phyloP scores from a whole-genome alignment of 2,888 invertebrate genomes.

The Standfussiana lucernea region DNA sequence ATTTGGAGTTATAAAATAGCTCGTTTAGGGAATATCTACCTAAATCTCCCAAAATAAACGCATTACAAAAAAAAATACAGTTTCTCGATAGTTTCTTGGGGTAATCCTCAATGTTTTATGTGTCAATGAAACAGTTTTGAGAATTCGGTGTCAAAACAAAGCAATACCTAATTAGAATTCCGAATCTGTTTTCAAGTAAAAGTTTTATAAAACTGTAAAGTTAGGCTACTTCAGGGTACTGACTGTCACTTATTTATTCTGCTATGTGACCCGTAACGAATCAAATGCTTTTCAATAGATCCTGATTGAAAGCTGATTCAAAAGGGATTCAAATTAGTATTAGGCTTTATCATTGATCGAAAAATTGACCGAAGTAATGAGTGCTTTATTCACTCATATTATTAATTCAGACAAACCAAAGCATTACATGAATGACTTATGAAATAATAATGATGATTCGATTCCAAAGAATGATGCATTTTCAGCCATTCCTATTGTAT shows the following conservation, averaged over 20 bases:
- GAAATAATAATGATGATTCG: background rate
- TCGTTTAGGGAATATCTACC: too few species aligned
- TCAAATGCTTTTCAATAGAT: constrained; percentile 2
- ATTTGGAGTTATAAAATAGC: background rate
- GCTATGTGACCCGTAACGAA: background rate
- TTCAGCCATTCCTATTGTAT: background rate
- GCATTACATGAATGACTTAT: background rate
- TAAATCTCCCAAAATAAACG: background rate
- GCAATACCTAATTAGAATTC: too few species aligned
- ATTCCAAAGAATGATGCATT: background rate
- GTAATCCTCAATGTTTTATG: too few species aligned
- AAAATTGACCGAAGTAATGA: background rate
- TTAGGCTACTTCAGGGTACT: background rate
- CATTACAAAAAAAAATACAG: too few species aligned
- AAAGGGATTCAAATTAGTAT: constrained; percentile 16
- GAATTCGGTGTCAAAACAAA: too few species aligned
- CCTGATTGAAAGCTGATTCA: constrained; percentile 21
- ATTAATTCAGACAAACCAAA: background rate
- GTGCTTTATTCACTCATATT: background rate
- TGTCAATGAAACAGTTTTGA: too few species aligned
- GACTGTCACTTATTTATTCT: background rate
- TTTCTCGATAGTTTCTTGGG: background rate
- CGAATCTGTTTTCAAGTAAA: background rate
- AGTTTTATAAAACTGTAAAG: background rate
- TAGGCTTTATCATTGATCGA: background rate